Evolutionary conservation across 2,797 vertebrate species (phyloP).

Genomic region (Myripristis jacobus): DNA sequence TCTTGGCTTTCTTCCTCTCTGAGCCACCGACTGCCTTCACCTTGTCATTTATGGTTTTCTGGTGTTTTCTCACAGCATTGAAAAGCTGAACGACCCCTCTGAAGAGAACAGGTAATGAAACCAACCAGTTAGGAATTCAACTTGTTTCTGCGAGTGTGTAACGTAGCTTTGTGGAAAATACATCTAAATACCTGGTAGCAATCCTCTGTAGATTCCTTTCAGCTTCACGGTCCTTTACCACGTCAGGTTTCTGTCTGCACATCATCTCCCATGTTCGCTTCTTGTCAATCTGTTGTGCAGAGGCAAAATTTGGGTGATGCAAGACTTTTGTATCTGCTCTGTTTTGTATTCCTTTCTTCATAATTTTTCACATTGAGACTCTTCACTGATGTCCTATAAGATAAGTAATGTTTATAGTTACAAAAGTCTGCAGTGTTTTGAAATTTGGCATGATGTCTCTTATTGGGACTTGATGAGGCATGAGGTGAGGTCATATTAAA

Average conservation of each 20-base stretch:
- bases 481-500: background rate
- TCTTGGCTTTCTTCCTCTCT: slow-evolving; percentile 89
- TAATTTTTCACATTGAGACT: too few relatives aligned
- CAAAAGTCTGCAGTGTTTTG: too few relatives aligned
- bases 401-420: too few relatives aligned
- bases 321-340: too few relatives aligned
- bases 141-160: background rate
- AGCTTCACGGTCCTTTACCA: slow-evolving; percentile 87
- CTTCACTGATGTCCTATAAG: too few relatives aligned
- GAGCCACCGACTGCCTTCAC: slow-evolving; percentile 89
- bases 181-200: slow-evolving; percentile 88
- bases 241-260: slow-evolving; percentile 92
- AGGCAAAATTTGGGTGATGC: background rate
- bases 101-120: background rate
- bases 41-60: slow-evolving; percentile 87
- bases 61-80: slow-evolving; percentile 93
- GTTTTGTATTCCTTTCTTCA: too few relatives aligned
- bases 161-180: background rate
- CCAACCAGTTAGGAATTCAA: background rate
- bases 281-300: slow-evolving; percentile 81
- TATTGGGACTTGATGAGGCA: too few relatives aligned
- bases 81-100: slow-evolving; percentile 96
- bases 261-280: slow-evolving; percentile 94
- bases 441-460: too few relatives aligned
- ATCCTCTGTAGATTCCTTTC: slow-evolving; percentile 92